phyloP scores from a whole-genome alignment of 2,888 invertebrate species.

The Adelognathus sp. region DNA sequence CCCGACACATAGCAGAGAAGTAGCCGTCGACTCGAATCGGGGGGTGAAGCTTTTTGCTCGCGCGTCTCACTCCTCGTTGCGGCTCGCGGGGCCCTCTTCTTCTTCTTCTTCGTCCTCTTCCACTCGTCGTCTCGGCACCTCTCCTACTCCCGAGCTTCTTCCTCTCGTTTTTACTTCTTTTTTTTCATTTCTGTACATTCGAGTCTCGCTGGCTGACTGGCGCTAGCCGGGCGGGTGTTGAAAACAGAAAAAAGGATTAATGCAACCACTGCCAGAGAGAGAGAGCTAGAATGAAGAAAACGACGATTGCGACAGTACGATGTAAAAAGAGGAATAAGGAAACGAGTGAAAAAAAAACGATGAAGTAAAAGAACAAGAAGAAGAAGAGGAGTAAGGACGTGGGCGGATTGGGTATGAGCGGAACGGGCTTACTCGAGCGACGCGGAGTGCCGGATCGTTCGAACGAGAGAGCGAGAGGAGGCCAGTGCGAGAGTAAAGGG shows the following conservation, averaged over 20 bases:
- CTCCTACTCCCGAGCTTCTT: slow-evolving; percentile 20
- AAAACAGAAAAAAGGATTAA: slow-evolving; percentile 44
- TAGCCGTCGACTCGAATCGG: slow-evolving; percentile 60
- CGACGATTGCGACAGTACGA: slow-evolving; percentile 32
- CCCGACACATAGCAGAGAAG: slow-evolving; percentile 54
- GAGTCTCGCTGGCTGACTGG: slow-evolving; percentile 51
- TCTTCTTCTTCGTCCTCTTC: slow-evolving; percentile 31
- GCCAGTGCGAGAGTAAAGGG: slow-evolving; percentile 53
- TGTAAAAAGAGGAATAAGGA: slow-evolving; percentile 28
- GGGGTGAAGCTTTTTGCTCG: slow-evolving; percentile 62
- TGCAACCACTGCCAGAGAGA: neutral
- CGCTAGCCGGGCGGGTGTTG: slow-evolving; percentile 64
- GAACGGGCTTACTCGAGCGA: slow-evolving; percentile 60
- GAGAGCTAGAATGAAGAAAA: neutral
- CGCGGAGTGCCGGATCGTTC: slow-evolving; percentile 43
- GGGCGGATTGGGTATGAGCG: slow-evolving; percentile 58
- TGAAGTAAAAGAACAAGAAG: slow-evolving; percentile 62
- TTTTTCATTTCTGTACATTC: slow-evolving; percentile 25
- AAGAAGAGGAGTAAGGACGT: slow-evolving; percentile 63
- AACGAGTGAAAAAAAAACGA: slow-evolving; percentile 43
- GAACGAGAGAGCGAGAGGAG: slow-evolving; percentile 30
- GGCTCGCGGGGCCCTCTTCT: slow-evolving; percentile 49
- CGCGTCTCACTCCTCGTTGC: slow-evolving; percentile 53
- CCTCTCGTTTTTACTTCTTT: slow-evolving; percentile 6
- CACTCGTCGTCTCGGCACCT: slow-evolving; percentile 18